phyloP scores from a whole-genome alignment of 2,113 vertebrate genomes.

The Dipodomys stephensi region DNA sequence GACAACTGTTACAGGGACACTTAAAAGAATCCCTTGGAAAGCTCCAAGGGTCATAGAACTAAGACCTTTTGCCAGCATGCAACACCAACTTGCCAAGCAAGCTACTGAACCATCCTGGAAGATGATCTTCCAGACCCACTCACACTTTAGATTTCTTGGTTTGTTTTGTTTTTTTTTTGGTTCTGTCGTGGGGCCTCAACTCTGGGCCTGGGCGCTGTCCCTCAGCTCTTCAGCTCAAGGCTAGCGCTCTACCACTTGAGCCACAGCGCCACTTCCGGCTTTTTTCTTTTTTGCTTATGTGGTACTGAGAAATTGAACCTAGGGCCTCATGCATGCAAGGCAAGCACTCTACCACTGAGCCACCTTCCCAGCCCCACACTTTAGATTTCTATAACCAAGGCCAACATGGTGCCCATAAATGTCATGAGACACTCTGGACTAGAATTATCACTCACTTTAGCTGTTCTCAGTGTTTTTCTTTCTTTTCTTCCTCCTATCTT shows the following conservation, averaged over 20 bases:
- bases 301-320: too few relatives aligned
- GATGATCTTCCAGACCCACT: neutral
- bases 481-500: neutral
- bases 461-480: neutral
- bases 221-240: too few relatives aligned
- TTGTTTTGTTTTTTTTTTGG: too few relatives aligned
- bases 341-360: too few relatives aligned
- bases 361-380: neutral
- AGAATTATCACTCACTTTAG: neutral
- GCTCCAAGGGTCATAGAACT: neutral
- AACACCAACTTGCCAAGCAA: neutral
- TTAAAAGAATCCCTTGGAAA: neutral
- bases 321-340: too few relatives aligned
- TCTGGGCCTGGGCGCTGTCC: too few relatives aligned
- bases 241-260: too few relatives aligned
- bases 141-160: neutral
- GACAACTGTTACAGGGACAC: neutral
- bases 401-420: neutral
- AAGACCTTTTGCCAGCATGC: neutral
- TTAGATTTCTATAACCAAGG: neutral
- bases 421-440: neutral
- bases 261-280: too few relatives aligned
- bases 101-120: neutral
- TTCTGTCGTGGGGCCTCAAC: too few relatives aligned
- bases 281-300: too few relatives aligned